Percentiles rank a stretch among this genome's conserved stretches.
Conservation (phyloP, 2,888 invertebrate genomes). For the Drosophila kambysellisi region DNA sequence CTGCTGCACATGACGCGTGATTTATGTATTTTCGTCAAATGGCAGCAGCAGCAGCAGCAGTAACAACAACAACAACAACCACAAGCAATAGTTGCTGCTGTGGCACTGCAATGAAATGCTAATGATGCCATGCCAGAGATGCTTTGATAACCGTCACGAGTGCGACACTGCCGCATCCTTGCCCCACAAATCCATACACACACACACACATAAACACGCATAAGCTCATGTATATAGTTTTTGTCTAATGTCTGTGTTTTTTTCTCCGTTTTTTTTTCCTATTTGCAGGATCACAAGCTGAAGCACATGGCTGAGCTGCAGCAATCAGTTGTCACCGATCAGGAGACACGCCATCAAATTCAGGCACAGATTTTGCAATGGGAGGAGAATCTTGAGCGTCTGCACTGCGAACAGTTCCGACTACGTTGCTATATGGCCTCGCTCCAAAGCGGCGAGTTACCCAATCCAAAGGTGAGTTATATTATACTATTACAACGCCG, state of each 20-base stretch:
- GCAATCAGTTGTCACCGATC: slow-evolving; percentile 97
- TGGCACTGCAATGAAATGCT: slow-evolving; percentile 74
- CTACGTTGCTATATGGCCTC: slow-evolving; percentile 98
- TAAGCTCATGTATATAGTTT: slow-evolving; percentile 2
- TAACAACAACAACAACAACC: slow-evolving; percentile 35
- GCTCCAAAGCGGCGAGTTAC: slow-evolving; percentile 96
- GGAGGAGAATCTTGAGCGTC: slow-evolving; percentile 98
- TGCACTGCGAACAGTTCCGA: slow-evolving; percentile 98
- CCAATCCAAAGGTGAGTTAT: slow-evolving; percentile 95
- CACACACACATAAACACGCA: slow-evolving; percentile 7
- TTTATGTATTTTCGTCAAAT: slow-evolving; percentile 78
- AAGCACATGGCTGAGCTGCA: slow-evolving; percentile 99
- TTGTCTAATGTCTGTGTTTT: slow-evolving; percentile 54
- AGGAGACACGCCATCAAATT: slow-evolving; percentile 95
- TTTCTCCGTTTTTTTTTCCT: slow-evolving; percentile 32
- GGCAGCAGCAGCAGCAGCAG: slow-evolving; percentile 54
- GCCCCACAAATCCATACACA: slow-evolving; percentile 20
- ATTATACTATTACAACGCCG: slow-evolving; percentile 17
- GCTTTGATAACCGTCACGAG: slow-evolving; percentile 63
- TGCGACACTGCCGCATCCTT: slow-evolving; percentile 37
- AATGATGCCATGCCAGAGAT: slow-evolving; percentile 73
- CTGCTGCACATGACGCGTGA: slow-evolving; percentile 77
- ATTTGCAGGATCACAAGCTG: slow-evolving; percentile 95
- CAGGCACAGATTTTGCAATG: slow-evolving; percentile 97
- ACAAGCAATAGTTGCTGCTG: slow-evolving; percentile 42